Percentiles rank a stretch among this genome's conserved stretches.
These are phyloP conservation scores for Leptinotarsa juncta DNA, from an alignment of 2,888 invertebrate genomes.

Conservation along the genomic window DNA sequence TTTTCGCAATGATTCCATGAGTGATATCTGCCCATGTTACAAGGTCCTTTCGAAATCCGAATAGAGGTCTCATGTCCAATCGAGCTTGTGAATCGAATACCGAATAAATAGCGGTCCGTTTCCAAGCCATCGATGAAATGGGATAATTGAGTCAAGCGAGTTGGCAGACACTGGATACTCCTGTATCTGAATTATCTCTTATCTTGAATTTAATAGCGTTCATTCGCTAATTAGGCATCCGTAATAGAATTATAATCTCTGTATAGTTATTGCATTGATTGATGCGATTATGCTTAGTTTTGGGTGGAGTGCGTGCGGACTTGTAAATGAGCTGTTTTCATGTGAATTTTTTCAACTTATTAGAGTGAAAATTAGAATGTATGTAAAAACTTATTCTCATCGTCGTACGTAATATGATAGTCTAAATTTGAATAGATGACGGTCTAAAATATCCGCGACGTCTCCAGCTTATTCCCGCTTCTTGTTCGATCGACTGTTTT, in stretches of 20 bases:
- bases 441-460: no score
- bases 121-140: conserved; percentile 17
- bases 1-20: no score
- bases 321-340: neutral
- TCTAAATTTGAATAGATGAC: no score
- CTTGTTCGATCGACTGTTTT: no score
- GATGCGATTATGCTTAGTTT: conserved; percentile 1
- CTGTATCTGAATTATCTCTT: conserved; percentile 5
- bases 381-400: no score
- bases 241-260: neutral
- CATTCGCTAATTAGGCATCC: conserved; percentile 11
- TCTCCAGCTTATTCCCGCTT: no score
- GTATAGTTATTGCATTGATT: conserved; percentile 11
- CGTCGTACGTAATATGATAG: no score
- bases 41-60: neutral
- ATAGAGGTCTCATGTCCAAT: neutral
- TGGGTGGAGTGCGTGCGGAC: neutral
- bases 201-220: conserved; percentile 19
- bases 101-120: neutral
- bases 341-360: neutral
- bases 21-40: no score
- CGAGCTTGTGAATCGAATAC: neutral
- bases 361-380: no score
- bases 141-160: conserved; percentile 16
- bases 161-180: conserved; percentile 5